Percentiles rank a stretch among this genome's conserved stretches.
Conservation (phyloP, 2,888 invertebrate genomes). For the Pseudococcus longispinus region DNA sequence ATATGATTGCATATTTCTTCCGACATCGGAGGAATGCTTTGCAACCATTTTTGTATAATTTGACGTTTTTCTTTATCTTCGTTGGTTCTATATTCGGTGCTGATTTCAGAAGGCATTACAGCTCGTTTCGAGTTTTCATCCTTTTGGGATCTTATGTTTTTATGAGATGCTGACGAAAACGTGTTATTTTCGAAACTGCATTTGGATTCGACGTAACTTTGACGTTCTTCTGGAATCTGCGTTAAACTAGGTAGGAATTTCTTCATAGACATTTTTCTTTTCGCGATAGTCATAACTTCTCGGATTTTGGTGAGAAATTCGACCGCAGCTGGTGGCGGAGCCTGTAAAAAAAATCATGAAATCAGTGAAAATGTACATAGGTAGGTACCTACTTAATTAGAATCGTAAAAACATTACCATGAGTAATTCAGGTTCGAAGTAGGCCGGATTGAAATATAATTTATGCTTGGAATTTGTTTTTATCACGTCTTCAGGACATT, state of each 20-base stretch:
- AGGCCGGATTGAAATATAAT: conserved; percentile 88
- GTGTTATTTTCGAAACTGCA: conserved; percentile 1
- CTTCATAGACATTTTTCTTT: conserved; percentile 84
- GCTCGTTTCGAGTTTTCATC: neutral
- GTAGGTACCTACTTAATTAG: neutral
- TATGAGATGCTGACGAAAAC: neutral
- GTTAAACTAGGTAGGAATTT: conserved; percentile 79
- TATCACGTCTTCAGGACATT: conserved; percentile 66
- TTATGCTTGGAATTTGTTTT: conserved; percentile 76
- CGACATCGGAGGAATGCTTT: conserved; percentile 69
- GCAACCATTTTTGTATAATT: conserved; percentile 78
- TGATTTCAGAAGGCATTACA: neutral
- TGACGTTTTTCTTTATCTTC: conserved; percentile 74
- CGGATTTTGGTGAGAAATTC: conserved; percentile 89
- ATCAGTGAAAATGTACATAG: too few species aligned
- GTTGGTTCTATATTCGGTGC: conserved; percentile 59
- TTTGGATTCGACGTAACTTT: conserved; percentile 60
- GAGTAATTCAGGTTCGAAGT: conserved; percentile 86
- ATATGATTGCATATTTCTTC: neutral
- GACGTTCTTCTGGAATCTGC: conserved; percentile 79
- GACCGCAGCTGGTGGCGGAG: conserved; percentile 87
- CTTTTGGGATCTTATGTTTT: neutral
- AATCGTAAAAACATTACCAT: conserved; percentile 66
- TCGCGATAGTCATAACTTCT: conserved; percentile 88
- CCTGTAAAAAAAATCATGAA: conserved; percentile 65